Conservation (phyloP, 2,113 vertebrate species). For the Orycteropus afer region DNA sequence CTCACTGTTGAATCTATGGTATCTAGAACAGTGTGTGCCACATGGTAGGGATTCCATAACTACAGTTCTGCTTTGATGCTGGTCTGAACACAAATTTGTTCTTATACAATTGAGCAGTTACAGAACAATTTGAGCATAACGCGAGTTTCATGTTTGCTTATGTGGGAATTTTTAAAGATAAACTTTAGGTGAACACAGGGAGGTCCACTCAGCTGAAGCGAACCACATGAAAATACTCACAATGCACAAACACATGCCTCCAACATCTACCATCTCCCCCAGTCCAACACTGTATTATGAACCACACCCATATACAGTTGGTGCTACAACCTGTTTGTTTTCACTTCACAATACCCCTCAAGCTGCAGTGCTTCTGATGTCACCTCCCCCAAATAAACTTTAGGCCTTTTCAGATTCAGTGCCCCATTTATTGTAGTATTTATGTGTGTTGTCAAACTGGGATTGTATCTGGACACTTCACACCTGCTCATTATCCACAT, state of each 20-base stretch:
- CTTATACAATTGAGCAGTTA: not conserved
- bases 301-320: fast-evolving
- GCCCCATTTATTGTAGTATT: not conserved
- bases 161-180: not conserved
- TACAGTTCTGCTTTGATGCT: fast-evolving
- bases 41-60: fast-evolving
- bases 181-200: not conserved
- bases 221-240: not conserved
- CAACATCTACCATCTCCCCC: fast-evolving
- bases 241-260: fast-evolving
- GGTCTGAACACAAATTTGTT: not conserved
- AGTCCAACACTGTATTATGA: too few relatives aligned
- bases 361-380: fast-evolving
- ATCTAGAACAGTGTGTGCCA: fast-evolving
- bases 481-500: too few relatives aligned
- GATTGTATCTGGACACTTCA: too few relatives aligned
- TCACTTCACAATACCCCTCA: not conserved
- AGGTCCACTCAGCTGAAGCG: too few relatives aligned
- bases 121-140: too few relatives aligned
- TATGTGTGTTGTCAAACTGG: too few relatives aligned
- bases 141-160: not conserved
- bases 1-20: not conserved
- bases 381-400: too few relatives aligned
- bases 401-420: not conserved
- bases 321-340: not conserved